Evolutionary conservation across 1,140 invertebrate genomes (phyloP).

Genomic region (Papilio helenus): DNA sequence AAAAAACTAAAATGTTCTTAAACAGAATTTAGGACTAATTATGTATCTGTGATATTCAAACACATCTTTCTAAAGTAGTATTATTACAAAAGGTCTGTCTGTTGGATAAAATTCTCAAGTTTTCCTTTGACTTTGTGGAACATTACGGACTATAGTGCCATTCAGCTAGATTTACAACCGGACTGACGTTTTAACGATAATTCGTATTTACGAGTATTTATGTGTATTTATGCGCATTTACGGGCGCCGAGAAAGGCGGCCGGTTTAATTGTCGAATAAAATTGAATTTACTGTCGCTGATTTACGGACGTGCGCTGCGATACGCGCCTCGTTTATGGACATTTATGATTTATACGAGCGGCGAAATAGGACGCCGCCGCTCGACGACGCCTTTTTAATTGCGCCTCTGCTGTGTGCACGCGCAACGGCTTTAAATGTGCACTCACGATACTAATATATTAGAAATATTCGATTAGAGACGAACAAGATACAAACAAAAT

Average conservation of each 20-base stretch:
- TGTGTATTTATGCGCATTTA: slow-evolving; percentile 77
- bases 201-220: slow-evolving; percentile 80
- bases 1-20: background rate
- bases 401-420: background rate
- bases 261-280: slow-evolving; percentile 83
- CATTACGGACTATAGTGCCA: slow-evolving; percentile 56
- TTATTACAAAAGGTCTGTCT: background rate
- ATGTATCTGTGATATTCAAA: background rate
- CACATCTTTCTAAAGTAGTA: background rate
- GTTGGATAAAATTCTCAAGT: background rate
- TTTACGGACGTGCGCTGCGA: slow-evolving; percentile 58
- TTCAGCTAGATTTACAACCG: slow-evolving; percentile 72
- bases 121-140: slow-evolving; percentile 37
- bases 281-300: slow-evolving; percentile 80
- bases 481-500: too few relatives aligned
- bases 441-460: background rate
- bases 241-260: slow-evolving; percentile 74
- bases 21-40: background rate
- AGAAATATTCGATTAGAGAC: too few relatives aligned
- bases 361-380: slow-evolving; percentile 45
- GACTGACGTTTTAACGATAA: slow-evolving; percentile 82
- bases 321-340: slow-evolving; percentile 57
- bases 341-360: slow-evolving; percentile 58
- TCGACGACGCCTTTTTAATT: slow-evolving; percentile 1
- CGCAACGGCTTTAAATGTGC: background rate